Conservation (phyloP, 64 coral and sea anemone species). For the Dendronephthya gigantea region DNA sequence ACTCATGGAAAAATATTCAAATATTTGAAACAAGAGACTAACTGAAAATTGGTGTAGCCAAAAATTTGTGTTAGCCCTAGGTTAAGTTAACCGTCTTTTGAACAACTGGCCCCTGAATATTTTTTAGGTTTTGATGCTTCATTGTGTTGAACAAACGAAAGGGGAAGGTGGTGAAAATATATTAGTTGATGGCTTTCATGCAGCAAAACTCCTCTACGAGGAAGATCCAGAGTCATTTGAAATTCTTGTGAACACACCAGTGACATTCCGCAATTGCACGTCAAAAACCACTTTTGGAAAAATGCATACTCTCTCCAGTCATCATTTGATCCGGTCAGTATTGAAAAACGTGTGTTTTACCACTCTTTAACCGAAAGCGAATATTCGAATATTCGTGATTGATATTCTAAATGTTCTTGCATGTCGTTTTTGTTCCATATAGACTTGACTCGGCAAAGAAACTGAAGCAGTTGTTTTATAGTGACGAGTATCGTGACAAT, state of each 20-base stretch:
- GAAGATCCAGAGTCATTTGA: not conserved
- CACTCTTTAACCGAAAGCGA: too few species aligned
- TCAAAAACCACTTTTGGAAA: not conserved
- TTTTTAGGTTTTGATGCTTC: not conserved
- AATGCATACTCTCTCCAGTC: not conserved
- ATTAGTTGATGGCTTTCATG: not conserved
- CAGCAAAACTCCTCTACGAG: not conserved
- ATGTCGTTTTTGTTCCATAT: not conserved
- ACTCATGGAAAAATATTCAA: too few species aligned
- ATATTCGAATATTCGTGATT: too few species aligned
- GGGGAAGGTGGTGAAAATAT: not conserved
- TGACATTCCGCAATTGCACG: not conserved
- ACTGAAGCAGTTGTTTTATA: not conserved
- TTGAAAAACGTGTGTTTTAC: too few species aligned
- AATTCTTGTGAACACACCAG: not conserved
- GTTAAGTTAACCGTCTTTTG: too few species aligned
- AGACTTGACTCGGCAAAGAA: not conserved
- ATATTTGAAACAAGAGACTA: too few species aligned
- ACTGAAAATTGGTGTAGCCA: too few species aligned
- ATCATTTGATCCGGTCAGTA: not conserved
- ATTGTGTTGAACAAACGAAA: not conserved
- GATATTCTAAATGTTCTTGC: not conserved
- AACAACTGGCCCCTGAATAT: too few species aligned
- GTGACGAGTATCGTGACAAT: not conserved
- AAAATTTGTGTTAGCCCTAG: too few species aligned